A percentile compares a stretch with the other conserved stretches of the same genome.
Evolutionary conservation across 2,797 vertebrate genomes (phyloP).

Genomic region (Erpetoichthys calabaricus): DNA sequence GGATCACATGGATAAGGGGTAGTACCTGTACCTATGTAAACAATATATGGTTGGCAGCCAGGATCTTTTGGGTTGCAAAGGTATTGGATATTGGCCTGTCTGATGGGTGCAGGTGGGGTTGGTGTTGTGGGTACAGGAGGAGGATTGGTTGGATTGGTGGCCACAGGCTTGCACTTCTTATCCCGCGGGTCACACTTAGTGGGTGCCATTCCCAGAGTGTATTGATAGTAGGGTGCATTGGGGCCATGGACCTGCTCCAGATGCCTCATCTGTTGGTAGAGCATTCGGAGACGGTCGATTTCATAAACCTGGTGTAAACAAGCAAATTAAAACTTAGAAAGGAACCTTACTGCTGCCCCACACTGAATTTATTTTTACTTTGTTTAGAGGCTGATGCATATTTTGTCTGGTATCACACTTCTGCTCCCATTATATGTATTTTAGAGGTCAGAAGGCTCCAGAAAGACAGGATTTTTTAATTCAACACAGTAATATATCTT

Average conservation of each 20-base stretch:
- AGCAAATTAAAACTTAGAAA: background rate
- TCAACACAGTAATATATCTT: too few relatives aligned
- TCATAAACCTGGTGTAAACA: constrained; percentile 48
- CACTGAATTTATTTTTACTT: background rate
- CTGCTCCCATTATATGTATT: too few relatives aligned
- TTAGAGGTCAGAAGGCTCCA: too few relatives aligned
- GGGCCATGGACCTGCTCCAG: constrained; percentile 53
- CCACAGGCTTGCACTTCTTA: constrained; percentile 38
- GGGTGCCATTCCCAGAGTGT: constrained; percentile 41
- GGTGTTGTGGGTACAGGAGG: constrained; percentile 17
- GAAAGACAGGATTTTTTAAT: too few relatives aligned
- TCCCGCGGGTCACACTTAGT: constrained; percentile 47
- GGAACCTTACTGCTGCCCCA: background rate
- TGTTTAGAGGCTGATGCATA: background rate
- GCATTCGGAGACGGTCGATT: constrained; percentile 58
- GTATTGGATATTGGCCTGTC: constrained; percentile 47
- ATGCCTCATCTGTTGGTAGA: constrained; percentile 63
- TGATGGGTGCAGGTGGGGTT: constrained; percentile 20
- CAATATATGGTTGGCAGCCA: constrained; percentile 55
- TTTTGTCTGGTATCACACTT: too few relatives aligned
- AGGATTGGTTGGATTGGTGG: background rate
- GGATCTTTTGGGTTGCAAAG: constrained; percentile 56
- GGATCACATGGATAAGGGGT: constrained; percentile 57
- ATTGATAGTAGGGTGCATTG: constrained; percentile 50
- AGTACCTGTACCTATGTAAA: constrained; percentile 48